Evolutionary conservation across 2,888 invertebrate genomes (phyloP), one percentile per base, ranked within the genome.

Genomic region (Hypsopygia costalis): DNA sequence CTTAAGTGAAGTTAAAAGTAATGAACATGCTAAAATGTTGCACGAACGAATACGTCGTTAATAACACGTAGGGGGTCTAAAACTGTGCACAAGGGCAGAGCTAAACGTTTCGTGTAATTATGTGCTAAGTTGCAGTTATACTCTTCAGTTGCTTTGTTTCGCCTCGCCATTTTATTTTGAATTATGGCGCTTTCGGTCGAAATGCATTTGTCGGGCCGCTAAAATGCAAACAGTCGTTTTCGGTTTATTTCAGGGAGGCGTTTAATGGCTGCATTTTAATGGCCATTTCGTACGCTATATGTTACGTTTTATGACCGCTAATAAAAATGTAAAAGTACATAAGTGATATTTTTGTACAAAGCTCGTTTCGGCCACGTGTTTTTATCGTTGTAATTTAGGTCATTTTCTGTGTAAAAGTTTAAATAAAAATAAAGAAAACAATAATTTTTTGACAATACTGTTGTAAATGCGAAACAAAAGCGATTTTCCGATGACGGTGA

Each of bases 211-310:
- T 47, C 51, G 55, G 51, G 44, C 46, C 43, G 59, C 60, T 52
- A 57, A 62, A 68, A 69, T 60, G 65, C 62, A 62, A 70, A 69
- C 70, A 68, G 60, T 65, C 68, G 60, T 70, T 77, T 69, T 68
- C 58, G 61, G 69, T 63, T 62, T 78, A 74, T 77, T 76, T 75
- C 65, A 65, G 67, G 69, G 61, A 70, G 71, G 69, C 63, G 69
- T 71, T 77, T 80, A 79, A 81, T 76, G 70, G 64, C 51, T 61
- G 62, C 62, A 62, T 68, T 80, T 80, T 76, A 78, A 80, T 69
- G 61, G 58, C 58, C 75, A 62, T 79, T 81, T 74, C 76, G 67
- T 64, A 51, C 46, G 56, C 51, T 57, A 58, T 62, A 59, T 49
- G 62, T 62, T 56, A 68, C 63, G 54, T 77, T 25, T 81, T 77